Base-by-base conservation (phyloP, 2,888 invertebrate genomes). In the Eristalis arbustorum region DNA sequence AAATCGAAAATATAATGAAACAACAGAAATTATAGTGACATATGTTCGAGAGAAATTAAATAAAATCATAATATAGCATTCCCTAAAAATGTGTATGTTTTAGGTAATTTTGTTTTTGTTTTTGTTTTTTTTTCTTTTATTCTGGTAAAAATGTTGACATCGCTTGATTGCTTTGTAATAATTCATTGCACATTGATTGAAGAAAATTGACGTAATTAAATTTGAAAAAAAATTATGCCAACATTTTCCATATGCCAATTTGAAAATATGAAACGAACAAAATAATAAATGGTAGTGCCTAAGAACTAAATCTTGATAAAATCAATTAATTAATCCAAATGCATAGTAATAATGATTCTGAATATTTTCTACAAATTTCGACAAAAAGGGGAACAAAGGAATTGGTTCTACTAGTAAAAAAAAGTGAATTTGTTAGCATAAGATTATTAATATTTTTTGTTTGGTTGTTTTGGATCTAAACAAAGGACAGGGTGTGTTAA, bases 81-180 rank as follows among this genome's bases (percentile, higher is more conserved):
- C 67, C 71, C 81, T 84, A 78, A 71, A 68, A 75, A 72, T 59
- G 49, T 71, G 49, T 23, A 74, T 59, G 37, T 71, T 67, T n/a
- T 66, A 40, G 31, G 68, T 76, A 77, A 76, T 62, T 84, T 88
- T 75, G 73, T 77, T 79, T 76, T 77, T n/a, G n/a, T n/a, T n/a
- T n/a, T 69, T 74, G 3, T 25, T 25, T 25, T 25, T 25, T 25
- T 69, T 64, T 61, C 63, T 89, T 90, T 77, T 84, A 67, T 64
- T 89, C 88, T 90, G 90, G 90, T 89, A 90, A 91, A 92, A 92
- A 92, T 92, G 92, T 92, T 92, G 92, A 92, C 92, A 92, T 92
- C 92, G 92, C 92, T 92, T 92, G 73, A 61, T 76, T 72, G 88
- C 88, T 84, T 74, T 73, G 61, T 76, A 76, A 31, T 80, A 61